Conservation (phyloP, 2,113 vertebrate species). For the Syngnathoides biaculeatus region DNA sequence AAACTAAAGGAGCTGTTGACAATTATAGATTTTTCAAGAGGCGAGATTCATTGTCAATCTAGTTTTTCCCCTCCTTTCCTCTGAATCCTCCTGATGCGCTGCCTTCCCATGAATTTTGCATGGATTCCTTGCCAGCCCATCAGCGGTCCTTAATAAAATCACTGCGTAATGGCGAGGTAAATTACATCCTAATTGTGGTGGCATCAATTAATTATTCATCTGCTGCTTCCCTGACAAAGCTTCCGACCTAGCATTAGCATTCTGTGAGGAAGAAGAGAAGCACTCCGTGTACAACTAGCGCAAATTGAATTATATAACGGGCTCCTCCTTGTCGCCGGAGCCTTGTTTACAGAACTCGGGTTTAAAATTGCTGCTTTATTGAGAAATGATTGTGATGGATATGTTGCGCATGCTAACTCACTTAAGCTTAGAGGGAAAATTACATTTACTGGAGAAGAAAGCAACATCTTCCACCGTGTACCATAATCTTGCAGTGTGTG, state of each 20-base stretch:
- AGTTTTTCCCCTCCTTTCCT: conserved; percentile 48
- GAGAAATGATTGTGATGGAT: conserved; percentile 40
- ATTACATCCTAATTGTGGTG: conserved; percentile 64
- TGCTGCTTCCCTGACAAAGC: conserved; percentile 57
- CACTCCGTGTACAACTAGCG: conserved; percentile 60
- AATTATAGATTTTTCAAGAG: conserved; percentile 47
- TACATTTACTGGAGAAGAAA: conserved; percentile 2
- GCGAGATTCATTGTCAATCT: conserved; percentile 51
- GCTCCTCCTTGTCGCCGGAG: conserved; percentile 23
- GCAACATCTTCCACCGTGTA: background rate
- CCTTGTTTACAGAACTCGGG: conserved; percentile 32
- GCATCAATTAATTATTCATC: conserved; percentile 74
- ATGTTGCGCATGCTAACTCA: conserved; percentile 7
- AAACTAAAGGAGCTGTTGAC: conserved; percentile 32
- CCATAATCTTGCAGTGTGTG: background rate
- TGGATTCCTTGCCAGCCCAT: conserved; percentile 48
- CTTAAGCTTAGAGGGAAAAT: conserved; percentile 19
- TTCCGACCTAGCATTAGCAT: conserved; percentile 56
- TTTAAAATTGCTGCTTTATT: conserved; percentile 41
- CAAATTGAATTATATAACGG: conserved; percentile 51
- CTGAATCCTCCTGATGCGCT: conserved; percentile 39
- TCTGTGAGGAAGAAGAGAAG: conserved; percentile 49
- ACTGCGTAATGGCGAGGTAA: conserved; percentile 58
- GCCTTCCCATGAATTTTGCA: conserved; percentile 69
- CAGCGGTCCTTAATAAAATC: conserved; percentile 63